Evolutionary conservation across 2,113 vertebrate genomes (phyloP), one percentile per base, ranked within the genome.

Genomic region (Amblyornis subalaris): DNA sequence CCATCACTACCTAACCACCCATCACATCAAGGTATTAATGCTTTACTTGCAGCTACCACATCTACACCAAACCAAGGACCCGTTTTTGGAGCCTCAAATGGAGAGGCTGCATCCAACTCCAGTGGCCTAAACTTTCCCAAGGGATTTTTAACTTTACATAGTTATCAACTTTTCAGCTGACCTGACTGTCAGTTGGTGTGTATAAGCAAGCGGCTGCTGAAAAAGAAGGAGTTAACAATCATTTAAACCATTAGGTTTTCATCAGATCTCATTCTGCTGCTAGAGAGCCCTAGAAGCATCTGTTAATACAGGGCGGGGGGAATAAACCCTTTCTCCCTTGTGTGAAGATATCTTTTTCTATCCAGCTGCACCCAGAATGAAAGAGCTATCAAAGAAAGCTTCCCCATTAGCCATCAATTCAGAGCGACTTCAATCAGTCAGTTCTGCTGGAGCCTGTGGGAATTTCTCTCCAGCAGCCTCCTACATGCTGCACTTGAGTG

Each of bases 381-480:
- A 97, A 96, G 67, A 89, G 90, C 95, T 96, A 96, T 96, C 94
- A 95, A 96, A 96, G 91, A 88, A 96, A 92, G 78, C 72, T 91
- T 75, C 71, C 60, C 95, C 85, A 95, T 95, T 96, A 96, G 83
- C 90, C 96, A 94, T 96, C 96, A 97, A 93, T 95, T 97, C 94
- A 96, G 72, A 91, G 94, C 84, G 96, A 95, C 95, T 97, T 97
- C 97, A 96, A 97, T 97, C 96, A 97, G 96, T 77, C 96, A 92
- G 91, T 95, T 95, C 94, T 95, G 96, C 93, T 85, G 70, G 66
- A 95, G 96, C 97, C 97, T 96, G 91, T 48, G 60, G 96, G 83
- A 92, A 95, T 94, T 93, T 88, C 96, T 96, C 95, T 82, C 93
- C 94, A 96, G 95, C 95, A 97, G 94, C 96, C 92, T 96, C 96